Base-by-base conservation (phyloP, 2,888 invertebrate species). In the Conus canariensis region DNA sequence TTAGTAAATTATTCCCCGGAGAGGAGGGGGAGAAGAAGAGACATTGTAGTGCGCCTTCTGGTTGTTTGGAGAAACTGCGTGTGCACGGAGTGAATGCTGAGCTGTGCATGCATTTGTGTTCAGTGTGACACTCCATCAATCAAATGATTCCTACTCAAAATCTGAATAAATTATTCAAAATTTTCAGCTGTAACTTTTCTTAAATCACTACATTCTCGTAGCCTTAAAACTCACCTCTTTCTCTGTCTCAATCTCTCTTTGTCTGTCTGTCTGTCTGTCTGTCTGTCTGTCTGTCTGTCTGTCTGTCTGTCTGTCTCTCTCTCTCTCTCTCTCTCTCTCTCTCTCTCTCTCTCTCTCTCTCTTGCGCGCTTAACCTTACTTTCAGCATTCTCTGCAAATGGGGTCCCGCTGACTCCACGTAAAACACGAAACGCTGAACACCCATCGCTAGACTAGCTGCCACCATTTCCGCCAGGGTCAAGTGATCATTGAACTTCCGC, bases 371-470 rank as follows among this genome's bases (percentile, higher is more conserved):
- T 22, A 74, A 12, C 19, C 14, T 22, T 60, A 88, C 88, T 64
- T 80, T 58, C 59, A 88, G 30, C 59, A 80, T 80, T 30, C 60
- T 80, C 59, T 14, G 16, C 25, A 88, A 25, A 14, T 82, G 64
- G 1, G 88, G 83, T 1, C 88, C 88, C 25, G 82, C 82, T 2
- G 88, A 88, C 56, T 83, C 60, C 64, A 88, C 83, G 67, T 88
- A 88, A 59, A 88, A 88, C 60, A 88, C 88, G 56, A 88, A 88
- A 25, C 67, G 59, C 5, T 88, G 16, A 25, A 88, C 88, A 22
- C 88, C 88, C 22, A 88, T 6, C 12, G 56, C 83, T 12, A 60
- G 1, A n/a, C 88, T 88, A 10, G 88, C 83, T 1, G 88, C 88
- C 67, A 82, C 88, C 88, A 83, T 88, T 6, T 88, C 82, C 22